Conservation (phyloP, 2,113 vertebrate species). For the Lasiurus cinereus region DNA sequence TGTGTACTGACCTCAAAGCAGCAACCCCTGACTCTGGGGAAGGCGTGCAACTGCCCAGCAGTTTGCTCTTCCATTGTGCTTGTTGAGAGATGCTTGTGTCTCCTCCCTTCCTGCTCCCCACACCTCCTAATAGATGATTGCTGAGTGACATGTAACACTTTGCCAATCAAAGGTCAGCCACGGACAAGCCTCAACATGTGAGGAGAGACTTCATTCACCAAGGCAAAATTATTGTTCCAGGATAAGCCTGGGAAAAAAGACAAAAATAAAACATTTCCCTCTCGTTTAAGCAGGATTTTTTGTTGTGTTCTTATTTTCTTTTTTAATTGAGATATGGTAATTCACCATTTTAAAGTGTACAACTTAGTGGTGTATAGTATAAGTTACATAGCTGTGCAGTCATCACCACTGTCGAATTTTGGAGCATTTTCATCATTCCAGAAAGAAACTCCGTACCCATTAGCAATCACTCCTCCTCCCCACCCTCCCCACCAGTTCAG, state of each 20-base stretch:
- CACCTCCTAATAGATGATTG: conserved; percentile 3
- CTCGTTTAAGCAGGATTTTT: background rate
- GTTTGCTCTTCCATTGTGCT: background rate
- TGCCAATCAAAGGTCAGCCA: background rate
- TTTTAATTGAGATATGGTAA: background rate
- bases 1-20: background rate
- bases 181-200: background rate
- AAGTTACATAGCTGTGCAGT: background rate
- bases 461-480: background rate
- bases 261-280: background rate
- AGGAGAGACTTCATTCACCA: background rate
- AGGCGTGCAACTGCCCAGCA: background rate
- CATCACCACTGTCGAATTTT: background rate
- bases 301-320: background rate
- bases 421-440: background rate
- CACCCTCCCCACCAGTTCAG: fast-evolving
- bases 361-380: background rate
- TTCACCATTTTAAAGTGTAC: background rate
- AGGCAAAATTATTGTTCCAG: background rate
- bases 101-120: background rate
- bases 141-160: background rate
- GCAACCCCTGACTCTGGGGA: background rate
- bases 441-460: background rate
- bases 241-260: background rate
- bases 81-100: background rate